These are phyloP conservation scores for Gisinianus flammeolus DNA, from an alignment of 2,888 invertebrate genomes.

Conservation along the genomic window DNA sequence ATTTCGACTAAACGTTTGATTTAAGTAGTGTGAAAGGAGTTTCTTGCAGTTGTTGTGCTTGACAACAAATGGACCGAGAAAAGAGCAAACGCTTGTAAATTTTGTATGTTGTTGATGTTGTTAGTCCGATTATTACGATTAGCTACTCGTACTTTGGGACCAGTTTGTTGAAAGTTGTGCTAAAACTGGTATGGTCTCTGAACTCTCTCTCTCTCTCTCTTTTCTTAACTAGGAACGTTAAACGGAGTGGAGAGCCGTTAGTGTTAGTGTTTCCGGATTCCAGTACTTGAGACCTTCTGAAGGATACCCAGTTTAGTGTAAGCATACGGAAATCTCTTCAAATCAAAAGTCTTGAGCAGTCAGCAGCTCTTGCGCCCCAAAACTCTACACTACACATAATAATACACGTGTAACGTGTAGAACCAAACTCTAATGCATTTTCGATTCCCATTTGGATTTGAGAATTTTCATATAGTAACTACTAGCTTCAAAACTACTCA, in stretches of 20 bases:
- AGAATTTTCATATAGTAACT: too few relatives aligned
- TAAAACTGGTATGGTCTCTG: too few relatives aligned
- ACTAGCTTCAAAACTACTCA: too few relatives aligned
- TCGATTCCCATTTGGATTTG: too few relatives aligned
- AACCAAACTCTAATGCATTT: too few relatives aligned
- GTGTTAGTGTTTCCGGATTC: conserved; percentile 8
- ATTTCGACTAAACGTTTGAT: too few relatives aligned
- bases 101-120: background rate
- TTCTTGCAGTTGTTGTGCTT: too few relatives aligned
- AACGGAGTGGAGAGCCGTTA: too few relatives aligned
- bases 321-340: background rate
- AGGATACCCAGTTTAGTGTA: background rate
- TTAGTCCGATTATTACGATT: background rate
- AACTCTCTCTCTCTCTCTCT: too few relatives aligned
- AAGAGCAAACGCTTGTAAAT: background rate
- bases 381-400: background rate
- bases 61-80: background rate
- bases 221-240: background rate
- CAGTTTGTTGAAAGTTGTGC: background rate
- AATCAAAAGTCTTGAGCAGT: background rate
- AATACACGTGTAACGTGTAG: too few relatives aligned
- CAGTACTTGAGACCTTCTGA: background rate
- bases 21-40: too few relatives aligned
- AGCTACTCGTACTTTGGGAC: background rate
- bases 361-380: background rate